Base-by-base conservation (phyloP, 2,888 invertebrate genomes). In the Gandaritis pyraliata region DNA sequence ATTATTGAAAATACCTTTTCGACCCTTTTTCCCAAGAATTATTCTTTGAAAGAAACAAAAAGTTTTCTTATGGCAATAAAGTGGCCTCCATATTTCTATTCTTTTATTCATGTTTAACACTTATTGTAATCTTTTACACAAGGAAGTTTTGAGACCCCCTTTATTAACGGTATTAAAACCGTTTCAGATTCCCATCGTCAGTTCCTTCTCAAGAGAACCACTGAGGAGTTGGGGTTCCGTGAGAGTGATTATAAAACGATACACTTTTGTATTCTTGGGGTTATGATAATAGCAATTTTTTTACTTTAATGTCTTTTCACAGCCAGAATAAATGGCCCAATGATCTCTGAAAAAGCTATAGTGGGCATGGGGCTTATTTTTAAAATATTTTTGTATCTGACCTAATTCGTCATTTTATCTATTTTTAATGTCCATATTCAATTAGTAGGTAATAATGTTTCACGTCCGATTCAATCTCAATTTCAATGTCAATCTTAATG, bases 151-250 rank as follows among this genome's bases (percentile, higher is more conserved):
- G 43, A 33, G 1, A 6, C 33, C 33, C 47, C 39, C 29, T 46
- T 23, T 49, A 18, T 36, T 36, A 2, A 12, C 30, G 11, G 30
- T 56, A 43, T 50, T 50, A 60, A 58, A 66, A 58, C 53, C 56
- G 49, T 61, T 66, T 61, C 7, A 46, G 33, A 36, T 50, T 56
- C 51, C 53, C 63, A n/a, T n/a, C n/a, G 50, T 56, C 46, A 30
- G 52, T 58, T 48, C 38, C 50, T 47, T 70, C 68, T 61, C 68
- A 49, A 56, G 73, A 66, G 66, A 70, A 73, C 67, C 62, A 43
- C 12, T 48, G 18, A 58, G 64, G 63, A 65, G 70, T 70, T 68
- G 12, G 72, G 68, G 71, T 72, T 69, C 69, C 58, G 65, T 68
- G 66, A 61, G 71, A 74, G 57, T 65, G 59, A 58, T 59, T 54